A percentile compares a stretch with the other conserved stretches of the same genome.
Conservation (phyloP, 1,140 invertebrate genomes). For the Monochamus saltuarius region DNA sequence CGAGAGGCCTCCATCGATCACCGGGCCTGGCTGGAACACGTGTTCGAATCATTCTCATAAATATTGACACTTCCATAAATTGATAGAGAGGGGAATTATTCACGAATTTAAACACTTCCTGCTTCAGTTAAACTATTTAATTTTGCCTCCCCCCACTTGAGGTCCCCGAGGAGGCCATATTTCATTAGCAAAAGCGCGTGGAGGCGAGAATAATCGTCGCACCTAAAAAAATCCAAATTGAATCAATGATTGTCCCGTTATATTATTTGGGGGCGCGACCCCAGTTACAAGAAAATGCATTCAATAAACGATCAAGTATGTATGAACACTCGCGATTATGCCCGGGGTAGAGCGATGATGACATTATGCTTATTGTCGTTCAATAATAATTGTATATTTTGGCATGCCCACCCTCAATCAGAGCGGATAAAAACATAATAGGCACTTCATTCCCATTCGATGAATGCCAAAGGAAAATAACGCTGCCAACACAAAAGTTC, state of each 20-base stretch:
- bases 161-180: slow-evolving; percentile 41
- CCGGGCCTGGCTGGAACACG: slow-evolving; percentile 12
- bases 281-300: slow-evolving; percentile 42
- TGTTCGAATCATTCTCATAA: slow-evolving; percentile 13
- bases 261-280: slow-evolving; percentile 46
- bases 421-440: no score
- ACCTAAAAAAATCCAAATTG: slow-evolving; percentile 53
- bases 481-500: no score
- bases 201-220: slow-evolving; percentile 48
- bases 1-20: neutral
- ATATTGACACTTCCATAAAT: slow-evolving; percentile 21
- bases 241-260: slow-evolving; percentile 49
- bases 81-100: slow-evolving; percentile 17
- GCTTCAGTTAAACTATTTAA: slow-evolving; percentile 14
- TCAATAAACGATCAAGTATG: slow-evolving; percentile 49
- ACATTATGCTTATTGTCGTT: slow-evolving; percentile 38
- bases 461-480: no score
- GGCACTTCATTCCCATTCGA: no score
- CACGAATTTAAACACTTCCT: slow-evolving; percentile 2
- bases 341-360: slow-evolving; percentile 32
- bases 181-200: slow-evolving; percentile 47
- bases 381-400: no score
- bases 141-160: neutral
- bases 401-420: no score
- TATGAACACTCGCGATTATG: slow-evolving; percentile 48